Conservation (phyloP, 2,888 invertebrate species). For the Campopleginae sp. region DNA sequence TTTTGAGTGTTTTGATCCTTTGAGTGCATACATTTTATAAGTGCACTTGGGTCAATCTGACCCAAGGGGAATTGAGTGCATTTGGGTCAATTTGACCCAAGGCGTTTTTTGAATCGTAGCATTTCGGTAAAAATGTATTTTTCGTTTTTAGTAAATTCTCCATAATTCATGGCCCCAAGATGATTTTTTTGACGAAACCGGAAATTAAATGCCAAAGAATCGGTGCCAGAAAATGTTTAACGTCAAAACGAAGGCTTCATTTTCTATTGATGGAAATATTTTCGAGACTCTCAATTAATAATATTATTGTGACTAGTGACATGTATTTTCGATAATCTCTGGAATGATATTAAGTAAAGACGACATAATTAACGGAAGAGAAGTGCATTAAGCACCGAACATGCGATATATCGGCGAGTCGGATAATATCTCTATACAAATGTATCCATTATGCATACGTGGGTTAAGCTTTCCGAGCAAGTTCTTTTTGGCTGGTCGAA, state of each 20-base stretch:
- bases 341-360: neutral
- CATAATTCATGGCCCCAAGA: too few relatives aligned
- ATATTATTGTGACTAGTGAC: neutral
- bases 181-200: too few relatives aligned
- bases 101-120: too few relatives aligned
- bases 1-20: neutral
- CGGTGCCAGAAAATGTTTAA: too few relatives aligned
- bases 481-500: slow-evolving; percentile 57
- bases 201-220: too few relatives aligned
- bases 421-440: slow-evolving; percentile 5
- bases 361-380: neutral
- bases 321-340: neutral
- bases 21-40: too few relatives aligned
- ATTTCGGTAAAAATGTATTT: too few relatives aligned
- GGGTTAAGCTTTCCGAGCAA: slow-evolving; percentile 20
- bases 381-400: neutral
- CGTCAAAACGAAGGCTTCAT: too few relatives aligned
- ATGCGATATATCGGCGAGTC: neutral
- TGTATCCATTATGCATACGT: slow-evolving; percentile 22
- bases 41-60: too few relatives aligned
- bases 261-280: neutral
- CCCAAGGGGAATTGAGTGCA: too few relatives aligned
- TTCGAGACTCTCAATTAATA: neutral
- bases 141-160: too few relatives aligned
- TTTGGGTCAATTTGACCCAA: too few relatives aligned